These are phyloP conservation scores for Halictus quadricinctus DNA, from an alignment of 2,888 invertebrate genomes.

Conservation along the genomic window DNA sequence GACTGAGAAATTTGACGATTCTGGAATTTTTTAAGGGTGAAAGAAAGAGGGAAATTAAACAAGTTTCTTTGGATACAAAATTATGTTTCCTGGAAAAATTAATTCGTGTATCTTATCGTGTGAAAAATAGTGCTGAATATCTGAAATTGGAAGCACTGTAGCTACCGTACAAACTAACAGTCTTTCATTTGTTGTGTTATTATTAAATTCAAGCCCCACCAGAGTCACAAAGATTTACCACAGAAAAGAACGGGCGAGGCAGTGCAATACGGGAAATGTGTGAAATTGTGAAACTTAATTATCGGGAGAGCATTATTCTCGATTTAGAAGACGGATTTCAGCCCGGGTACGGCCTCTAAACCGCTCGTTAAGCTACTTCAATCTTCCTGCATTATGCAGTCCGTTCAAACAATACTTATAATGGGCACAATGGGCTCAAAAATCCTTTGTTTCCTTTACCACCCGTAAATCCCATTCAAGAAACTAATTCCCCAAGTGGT, in stretches of 20 bases:
- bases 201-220: background rate
- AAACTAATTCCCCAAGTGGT: background rate
- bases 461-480: conserved; percentile 7
- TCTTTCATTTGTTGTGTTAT: background rate
- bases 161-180: too few species aligned
- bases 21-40: too few species aligned
- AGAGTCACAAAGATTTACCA: too few species aligned
- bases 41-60: background rate
- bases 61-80: background rate
- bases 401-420: conserved; percentile 23
- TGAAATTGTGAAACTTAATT: background rate
- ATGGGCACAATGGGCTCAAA: conserved; percentile 7
- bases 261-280: background rate
- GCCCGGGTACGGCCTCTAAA: background rate
- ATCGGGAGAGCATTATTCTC: background rate
- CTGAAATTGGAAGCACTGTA: background rate
- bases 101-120: background rate
- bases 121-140: background rate
- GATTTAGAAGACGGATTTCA: background rate
- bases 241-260: background rate
- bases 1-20: too few species aligned
- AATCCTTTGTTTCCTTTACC: conserved; percentile 17
- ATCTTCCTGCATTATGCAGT: background rate
- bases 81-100: background rate
- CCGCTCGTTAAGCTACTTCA: conserved; percentile 1